Evolutionary conservation across 2,888 invertebrate genomes (phyloP), one percentile per base, ranked within the genome.

Genomic region (Zygothrica quintamaculata): DNA sequence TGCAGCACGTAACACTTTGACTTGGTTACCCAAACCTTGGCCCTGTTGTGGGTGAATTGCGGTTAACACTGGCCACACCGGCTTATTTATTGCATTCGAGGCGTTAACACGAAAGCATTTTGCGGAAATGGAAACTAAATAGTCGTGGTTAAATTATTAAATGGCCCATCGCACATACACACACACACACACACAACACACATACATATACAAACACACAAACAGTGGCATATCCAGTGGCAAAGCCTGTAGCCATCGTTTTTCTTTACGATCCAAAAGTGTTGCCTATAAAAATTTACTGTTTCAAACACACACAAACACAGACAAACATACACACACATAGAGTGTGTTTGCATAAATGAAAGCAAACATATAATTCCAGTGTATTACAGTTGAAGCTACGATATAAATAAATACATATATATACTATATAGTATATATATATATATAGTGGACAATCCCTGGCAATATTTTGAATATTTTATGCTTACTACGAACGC

Each of bases 111-210:
- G 65, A 80, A 72, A 69, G 66, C 79, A 80, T 80, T 79, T 80
- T 72, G 77, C 66, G 81, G 72, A 77, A 80, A 80, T 72, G 77
- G 72, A 80, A 84, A 81, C 79, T 84, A 84, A 84, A 80, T 84
- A 84, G 81, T 80, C 60, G 81, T 81, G 81, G 79, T 77, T 80
- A 84, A 80, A 84, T 80, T 80, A 81, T 84, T 84, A 80, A 79
- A 79, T 74, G 74, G 74, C 62, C 60, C 74, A 70, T 29, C 57
- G 50, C 59, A 18, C 46, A 34, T 29, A 18, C 9, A 7, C 39
- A 31, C 18, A n/a, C 12, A n/a, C 26, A 11, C 13, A 18, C n/a
- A n/a, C 33, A 12, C 18, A n/a, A n/a, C n/a, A n/a, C n/a, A n/a
- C n/a, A n/a, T n/a, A n/a, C n/a, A 8, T 39, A n/a, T 25, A 12